Base-by-base conservation (phyloP, 1,140 invertebrate species). In the Euwallacea similis region DNA sequence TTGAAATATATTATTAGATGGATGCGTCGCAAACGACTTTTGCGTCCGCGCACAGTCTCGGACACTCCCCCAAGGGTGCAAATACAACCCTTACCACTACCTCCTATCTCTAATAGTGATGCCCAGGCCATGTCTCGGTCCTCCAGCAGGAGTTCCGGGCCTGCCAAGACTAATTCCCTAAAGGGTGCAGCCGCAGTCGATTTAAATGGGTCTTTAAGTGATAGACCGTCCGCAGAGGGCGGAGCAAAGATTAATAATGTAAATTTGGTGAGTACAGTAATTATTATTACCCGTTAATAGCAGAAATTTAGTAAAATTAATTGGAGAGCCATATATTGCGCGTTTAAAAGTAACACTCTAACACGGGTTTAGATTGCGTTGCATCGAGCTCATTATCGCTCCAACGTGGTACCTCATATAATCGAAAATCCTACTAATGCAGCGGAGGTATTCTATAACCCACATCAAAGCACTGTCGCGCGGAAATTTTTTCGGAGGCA, bases 401-500 rank as follows among this genome's bases (percentile, higher is more conserved):
- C 87, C 0, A 88, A 88, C 77, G 88, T 88, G 7, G 87, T 90
- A 56, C 89, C 89, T 55, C 90, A 89, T 3, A 88, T 88, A 69
- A 88, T 88, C 0, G 89, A 91, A 66, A 81, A 81, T 13, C 81
- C 79, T 7, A 80, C 86, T 11, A 77, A 86, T 69, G 85, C 87
- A 2, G 89, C 90, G 0, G 90, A 94, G 76, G 87, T 93, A 81
- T 97, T 96, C 81, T 96, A 96, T 78, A 96, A 97, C 84, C 93
- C 94, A 0, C 91, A 93, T 78, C 95, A 97, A 81, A 96, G 93
- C 80, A 94, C 93, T 11, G 93, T 95, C 0, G 94, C 95, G 0
- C 87, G 93, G 71, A 95, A 94, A 76, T 96, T 96, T 81, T 96
- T 96, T 80, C 92, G 93, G 71, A 95, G 94, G 78, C 93, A 95